phyloP scores from a whole-genome alignment of 2,113 vertebrate species.

The Atrichornis clamosus region DNA sequence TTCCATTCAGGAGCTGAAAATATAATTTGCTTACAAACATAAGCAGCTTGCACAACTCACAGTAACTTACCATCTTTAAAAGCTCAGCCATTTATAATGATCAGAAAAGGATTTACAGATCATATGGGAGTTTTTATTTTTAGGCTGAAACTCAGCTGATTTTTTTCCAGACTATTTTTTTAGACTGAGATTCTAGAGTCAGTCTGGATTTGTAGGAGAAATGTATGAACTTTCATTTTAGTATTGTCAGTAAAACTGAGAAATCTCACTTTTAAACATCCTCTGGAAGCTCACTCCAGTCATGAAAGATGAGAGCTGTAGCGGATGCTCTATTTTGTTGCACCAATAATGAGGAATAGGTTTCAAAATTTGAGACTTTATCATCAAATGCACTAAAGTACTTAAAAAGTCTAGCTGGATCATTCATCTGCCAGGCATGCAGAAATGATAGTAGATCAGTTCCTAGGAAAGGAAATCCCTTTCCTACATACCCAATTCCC shows the following conservation, averaged over 20 bases:
- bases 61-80: not conserved
- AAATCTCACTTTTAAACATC: not conserved
- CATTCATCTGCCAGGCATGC: conserved; percentile 6
- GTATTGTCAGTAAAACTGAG: not conserved
- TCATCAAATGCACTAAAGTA: not conserved
- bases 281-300: not conserved
- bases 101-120: not conserved
- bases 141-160: not conserved
- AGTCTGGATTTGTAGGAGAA: not conserved
- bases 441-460: not conserved
- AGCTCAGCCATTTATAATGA: not conserved
- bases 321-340: not conserved
- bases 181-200: not conserved
- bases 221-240: not conserved
- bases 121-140: not conserved
- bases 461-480: not conserved
- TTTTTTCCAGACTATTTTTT: not conserved
- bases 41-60: not conserved
- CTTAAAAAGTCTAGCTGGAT: not conserved
- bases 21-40: not conserved
- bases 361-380: not conserved
- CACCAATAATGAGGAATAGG: not conserved
- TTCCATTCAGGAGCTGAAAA: not conserved
- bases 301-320: not conserved
- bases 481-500: not conserved